A percentile compares a stretch with the other conserved stretches of the same genome.
Evolutionary conservation across 2,113 vertebrate species (phyloP).

Genomic region (Xenopus borealis): DNA sequence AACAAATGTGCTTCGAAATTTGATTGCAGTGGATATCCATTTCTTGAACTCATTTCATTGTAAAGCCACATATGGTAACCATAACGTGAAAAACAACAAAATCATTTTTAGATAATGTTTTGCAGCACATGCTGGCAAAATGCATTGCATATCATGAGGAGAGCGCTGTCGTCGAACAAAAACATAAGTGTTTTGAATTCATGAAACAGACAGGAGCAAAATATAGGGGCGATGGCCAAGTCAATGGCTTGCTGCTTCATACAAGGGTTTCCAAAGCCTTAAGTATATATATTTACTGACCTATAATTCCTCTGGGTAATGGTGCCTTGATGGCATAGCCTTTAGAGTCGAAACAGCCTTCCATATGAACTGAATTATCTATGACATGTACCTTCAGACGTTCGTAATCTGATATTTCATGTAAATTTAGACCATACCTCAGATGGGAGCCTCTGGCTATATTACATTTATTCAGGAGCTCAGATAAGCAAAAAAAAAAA

Average conservation of each 20-base stretch:
- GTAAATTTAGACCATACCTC: conserved; percentile 83
- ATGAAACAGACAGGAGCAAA: not conserved
- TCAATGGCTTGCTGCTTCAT: conserved; percentile 7
- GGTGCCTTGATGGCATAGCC: conserved; percentile 70
- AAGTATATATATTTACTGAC: conserved; percentile 62
- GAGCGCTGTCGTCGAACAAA: not conserved
- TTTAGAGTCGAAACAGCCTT: conserved; percentile 66
- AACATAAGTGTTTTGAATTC: not conserved
- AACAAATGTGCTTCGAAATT: conserved; percentile 43
- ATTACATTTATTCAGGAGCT: conserved; percentile 67
- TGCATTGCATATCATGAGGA: not conserved
- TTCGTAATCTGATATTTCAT: conserved; percentile 78
- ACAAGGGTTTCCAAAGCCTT: conserved; percentile 51
- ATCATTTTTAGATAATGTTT: conserved; percentile 33
- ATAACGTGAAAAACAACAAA: conserved; percentile 20
- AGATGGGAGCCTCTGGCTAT: conserved; percentile 64
- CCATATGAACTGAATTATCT: conserved; percentile 85
- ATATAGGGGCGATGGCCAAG: conserved; percentile 1
- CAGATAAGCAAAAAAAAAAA: conserved; percentile 60
- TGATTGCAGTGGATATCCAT: conserved; percentile 29
- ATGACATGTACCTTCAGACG: conserved; percentile 80
- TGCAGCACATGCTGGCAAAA: conserved; percentile 4
- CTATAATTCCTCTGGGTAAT: conserved; percentile 61
- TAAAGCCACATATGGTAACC: conserved; percentile 19
- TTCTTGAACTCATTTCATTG: conserved; percentile 21